Base-by-base conservation (phyloP, 2,797 vertebrate species). In the Poeciliopsis paucimaculata region DNA sequence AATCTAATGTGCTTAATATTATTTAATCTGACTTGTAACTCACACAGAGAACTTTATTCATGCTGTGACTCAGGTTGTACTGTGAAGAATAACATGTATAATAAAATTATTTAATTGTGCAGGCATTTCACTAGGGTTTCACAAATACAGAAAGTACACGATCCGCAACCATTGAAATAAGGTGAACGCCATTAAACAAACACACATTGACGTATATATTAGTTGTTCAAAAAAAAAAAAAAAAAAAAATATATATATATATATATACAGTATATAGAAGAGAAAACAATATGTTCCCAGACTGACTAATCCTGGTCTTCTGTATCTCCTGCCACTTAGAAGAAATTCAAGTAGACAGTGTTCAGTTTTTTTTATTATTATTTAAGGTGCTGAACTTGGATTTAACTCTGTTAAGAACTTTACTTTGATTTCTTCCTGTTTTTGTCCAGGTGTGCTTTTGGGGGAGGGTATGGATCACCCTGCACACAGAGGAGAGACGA, bases 391-490 rank as follows among this genome's bases (percentile, higher is more conserved):
- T 68, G 11, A 41, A 26, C 20, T 20, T 43, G 53, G 2, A 23
- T 8, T 73, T 45, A 2, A 71, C 15, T n/a, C 12, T 77, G 73
- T 64, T 86, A 0, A 84, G 47, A 77, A 5, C 3, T 5, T 9
- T 80, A 6, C 88, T 76, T 81, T 3, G 91, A 46, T 79, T 91
- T 82, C 53, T 28, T 82, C 83, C 53, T 53, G 78, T 51, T 79
- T 91, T 82, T 91, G 81, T 81, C 82, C 51, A 94, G 95, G 95
- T 92, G 95, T 90, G 93, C 92, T 87, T 91, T 93, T 91, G 95
- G 95, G 78, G 78, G 94, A 95, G 84, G 93, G 95, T 90, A 96
- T 97, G 97, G 97, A 97, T 93, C 95, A 94, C 95, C 96, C 96
- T 94, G 90, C 96, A 78, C 96, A 97, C 93, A 94, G 97, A 94